Conservation (phyloP, 2,113 vertebrate species). For the Furnarius figulus region DNA sequence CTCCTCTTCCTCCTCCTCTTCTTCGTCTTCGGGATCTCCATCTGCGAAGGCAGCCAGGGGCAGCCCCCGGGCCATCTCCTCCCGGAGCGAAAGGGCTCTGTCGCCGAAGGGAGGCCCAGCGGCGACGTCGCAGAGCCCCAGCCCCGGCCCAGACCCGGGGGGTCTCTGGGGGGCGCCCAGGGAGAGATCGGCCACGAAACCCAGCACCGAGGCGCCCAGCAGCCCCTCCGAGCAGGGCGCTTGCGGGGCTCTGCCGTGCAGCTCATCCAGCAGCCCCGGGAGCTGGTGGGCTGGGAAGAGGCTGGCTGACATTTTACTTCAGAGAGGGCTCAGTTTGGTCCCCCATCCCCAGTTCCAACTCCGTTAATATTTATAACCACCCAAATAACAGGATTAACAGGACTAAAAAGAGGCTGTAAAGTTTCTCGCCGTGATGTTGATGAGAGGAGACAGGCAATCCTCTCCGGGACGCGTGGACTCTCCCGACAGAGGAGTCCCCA, state of each 20-base stretch:
- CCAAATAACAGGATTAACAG: constrained; percentile 68
- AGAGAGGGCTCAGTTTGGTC: not conserved
- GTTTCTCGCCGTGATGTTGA: constrained; percentile 42
- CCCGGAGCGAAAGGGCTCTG: constrained; percentile 14
- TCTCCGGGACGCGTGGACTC: constrained; percentile 42
- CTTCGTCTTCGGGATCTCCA: constrained; percentile 36
- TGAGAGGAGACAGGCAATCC: constrained; percentile 65
- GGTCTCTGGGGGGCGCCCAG: constrained; percentile 52
- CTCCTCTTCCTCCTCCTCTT: constrained; percentile 59
- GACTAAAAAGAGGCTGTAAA: constrained; percentile 19
- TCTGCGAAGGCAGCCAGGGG: constrained; percentile 26
- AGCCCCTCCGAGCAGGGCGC: constrained; percentile 73
- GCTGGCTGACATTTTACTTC: constrained; percentile 29
- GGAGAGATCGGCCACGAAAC: constrained; percentile 79
- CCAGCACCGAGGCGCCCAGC: constrained; percentile 71
- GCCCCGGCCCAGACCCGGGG: not conserved
- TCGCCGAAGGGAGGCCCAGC: constrained; percentile 54
- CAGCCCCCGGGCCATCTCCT: constrained; percentile 3
- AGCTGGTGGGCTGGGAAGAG: not conserved
- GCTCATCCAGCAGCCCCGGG: constrained; percentile 20
- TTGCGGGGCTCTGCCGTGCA: not conserved
- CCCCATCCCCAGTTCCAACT: not conserved
- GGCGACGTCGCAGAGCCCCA: constrained; percentile 61
- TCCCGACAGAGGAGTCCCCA: constrained; percentile 40
- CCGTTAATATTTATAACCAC: constrained; percentile 64